Evolutionary conservation across 2,113 vertebrate genomes (phyloP).

Genomic region (Scomber japonicus): DNA sequence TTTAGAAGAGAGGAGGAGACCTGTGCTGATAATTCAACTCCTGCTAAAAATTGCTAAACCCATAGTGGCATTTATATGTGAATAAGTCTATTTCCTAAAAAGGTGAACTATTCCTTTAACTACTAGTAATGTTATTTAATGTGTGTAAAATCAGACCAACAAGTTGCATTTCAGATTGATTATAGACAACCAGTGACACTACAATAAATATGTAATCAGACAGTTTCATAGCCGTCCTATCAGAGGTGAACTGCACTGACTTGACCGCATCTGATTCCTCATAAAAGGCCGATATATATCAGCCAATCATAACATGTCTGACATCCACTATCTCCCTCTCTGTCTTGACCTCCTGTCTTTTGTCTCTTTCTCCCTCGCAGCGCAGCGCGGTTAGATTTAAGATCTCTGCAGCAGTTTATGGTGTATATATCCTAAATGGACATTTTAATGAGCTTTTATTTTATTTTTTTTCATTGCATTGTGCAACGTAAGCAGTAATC

Average conservation of each 20-base stretch:
- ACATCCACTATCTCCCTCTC: slow-evolving; percentile 35
- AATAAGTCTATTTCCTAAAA: too few relatives aligned
- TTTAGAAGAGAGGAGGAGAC: too few relatives aligned
- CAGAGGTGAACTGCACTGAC: slow-evolving; percentile 35
- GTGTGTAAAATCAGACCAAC: background rate
- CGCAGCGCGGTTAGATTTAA: slow-evolving; percentile 68
- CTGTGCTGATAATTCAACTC: too few relatives aligned
- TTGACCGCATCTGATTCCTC: slow-evolving; percentile 45
- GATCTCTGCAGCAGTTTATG: slow-evolving; percentile 67
- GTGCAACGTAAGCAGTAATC: slow-evolving; percentile 75
- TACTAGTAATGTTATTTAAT: background rate
- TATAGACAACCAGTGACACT: background rate
- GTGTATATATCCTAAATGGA: slow-evolving; percentile 72
- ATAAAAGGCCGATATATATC: slow-evolving; percentile 55
- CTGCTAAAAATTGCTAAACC: too few relatives aligned
- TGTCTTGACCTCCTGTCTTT: slow-evolving; percentile 55
- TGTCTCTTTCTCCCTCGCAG: slow-evolving; percentile 39
- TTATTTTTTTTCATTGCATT: slow-evolving; percentile 62
- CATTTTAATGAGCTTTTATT: slow-evolving; percentile 73
- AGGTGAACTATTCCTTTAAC: too few relatives aligned
- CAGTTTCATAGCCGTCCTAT: slow-evolving; percentile 6
- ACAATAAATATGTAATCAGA: slow-evolving; percentile 19
- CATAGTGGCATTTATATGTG: too few relatives aligned
- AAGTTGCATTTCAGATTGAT: background rate
- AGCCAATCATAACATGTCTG: slow-evolving; percentile 50